Base-by-base conservation (phyloP, 2,797 vertebrate genomes). In the Propithecus perrieri region DNA sequence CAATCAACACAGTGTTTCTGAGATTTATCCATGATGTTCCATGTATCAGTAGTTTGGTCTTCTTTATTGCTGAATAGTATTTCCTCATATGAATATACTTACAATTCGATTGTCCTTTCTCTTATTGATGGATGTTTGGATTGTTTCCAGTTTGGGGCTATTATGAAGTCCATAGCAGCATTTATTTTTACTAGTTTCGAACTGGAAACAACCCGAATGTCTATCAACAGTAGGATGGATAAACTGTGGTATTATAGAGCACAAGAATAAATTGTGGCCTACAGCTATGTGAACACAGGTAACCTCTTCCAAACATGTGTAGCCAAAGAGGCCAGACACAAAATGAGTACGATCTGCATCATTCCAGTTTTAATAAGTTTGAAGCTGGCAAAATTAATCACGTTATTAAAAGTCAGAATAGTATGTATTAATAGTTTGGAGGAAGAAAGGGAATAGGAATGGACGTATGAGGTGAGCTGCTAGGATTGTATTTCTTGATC, bases 31-130 rank as follows among this genome's bases (percentile, higher is more conserved):
- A 76, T 76, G 14, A 81, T 85, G 35, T 48, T 65, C 35, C 2
- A 63, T 48, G 1, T 63, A 41, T 85, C 43, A 69, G 55, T 89
- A 38, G 8, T 88, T 91, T 85, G 17, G 46, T 65, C 50, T 71
- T 89, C 83, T 55, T 85, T 91, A 59, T 83, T 86, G 53, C 22
- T 90, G 30, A 63, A 20, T 89, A 89, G 65, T 76, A 87, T 88
- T 75, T 92, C 33, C 48, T 83, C 26, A 91, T 50, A 53, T 41
- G 17, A 78, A 71, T 65, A 57, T 84, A 83, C 41, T 61, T 76
- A 83, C 15, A 61, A 22, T 89, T 96, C 78, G n/a, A 91, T 78
- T 65, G 61, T 28, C 59, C 22, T n/a, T 74, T 80, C 48, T 91
- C 50, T 96, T 94, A 86, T 9, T 55, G 33, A 46, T 30, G 41